Conservation (phyloP, 37 sponge, comb jelly and placozoan species). For the Geodia barretti region DNA sequence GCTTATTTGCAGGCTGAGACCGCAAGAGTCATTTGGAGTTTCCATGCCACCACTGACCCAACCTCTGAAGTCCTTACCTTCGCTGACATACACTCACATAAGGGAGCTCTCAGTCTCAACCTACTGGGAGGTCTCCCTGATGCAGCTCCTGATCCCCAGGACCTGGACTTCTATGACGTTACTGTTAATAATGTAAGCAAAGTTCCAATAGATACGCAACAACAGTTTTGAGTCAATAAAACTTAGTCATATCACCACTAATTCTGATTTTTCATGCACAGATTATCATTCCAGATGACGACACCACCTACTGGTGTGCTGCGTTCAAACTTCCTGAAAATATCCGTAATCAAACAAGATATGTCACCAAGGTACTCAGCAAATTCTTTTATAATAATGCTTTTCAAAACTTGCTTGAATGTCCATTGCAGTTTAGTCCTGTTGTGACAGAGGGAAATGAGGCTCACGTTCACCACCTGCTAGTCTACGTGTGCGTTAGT, state of each 20-base stretch:
- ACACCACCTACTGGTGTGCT: conserved; percentile 25
- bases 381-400: too few species aligned
- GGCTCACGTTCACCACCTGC: conserved; percentile 59
- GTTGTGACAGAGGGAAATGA: conserved; percentile 11
- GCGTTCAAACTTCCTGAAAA: conserved; percentile 1
- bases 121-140: conserved; percentile 29
- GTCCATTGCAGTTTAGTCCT: conserved; percentile 22
- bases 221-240: too few species aligned
- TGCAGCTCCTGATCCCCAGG: conserved; percentile 9
- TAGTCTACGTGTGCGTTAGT: conserved; percentile 42
- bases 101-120: conserved; percentile 7
- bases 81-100: neutral
- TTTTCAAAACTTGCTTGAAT: too few species aligned
- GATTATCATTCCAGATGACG: neutral
- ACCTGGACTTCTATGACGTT: neutral
- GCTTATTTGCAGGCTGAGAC: conserved; percentile 36
- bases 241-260: neutral
- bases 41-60: neutral
- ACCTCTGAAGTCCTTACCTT: neutral
- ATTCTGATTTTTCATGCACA: conserved; percentile 7
- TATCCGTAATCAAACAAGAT: neutral
- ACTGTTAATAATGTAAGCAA: neutral
- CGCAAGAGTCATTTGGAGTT: conserved; percentile 12
- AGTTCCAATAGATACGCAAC: neutral
- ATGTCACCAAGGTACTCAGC: conserved; percentile 10